Percentiles rank a stretch among this genome's conserved stretches.
phyloP scores from a whole-genome alignment of 2,113 vertebrate genomes.

The Bubo scandiacus region DNA sequence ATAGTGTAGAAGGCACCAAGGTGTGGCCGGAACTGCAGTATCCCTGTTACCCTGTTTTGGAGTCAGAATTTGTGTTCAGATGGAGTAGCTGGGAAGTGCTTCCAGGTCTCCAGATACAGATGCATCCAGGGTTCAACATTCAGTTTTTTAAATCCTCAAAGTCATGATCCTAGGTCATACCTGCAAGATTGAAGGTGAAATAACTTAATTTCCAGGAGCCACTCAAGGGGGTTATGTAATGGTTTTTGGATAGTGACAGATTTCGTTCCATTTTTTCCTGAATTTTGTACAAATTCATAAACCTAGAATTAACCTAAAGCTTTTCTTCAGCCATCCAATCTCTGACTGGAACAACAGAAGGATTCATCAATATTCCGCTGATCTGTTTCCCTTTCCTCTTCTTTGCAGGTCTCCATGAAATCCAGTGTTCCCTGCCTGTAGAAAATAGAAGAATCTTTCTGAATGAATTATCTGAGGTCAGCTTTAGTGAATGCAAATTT shows the following conservation, averaged over 20 bases:
- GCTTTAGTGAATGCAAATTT: constrained; percentile 94
- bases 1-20: not conserved
- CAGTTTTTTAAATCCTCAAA: not conserved
- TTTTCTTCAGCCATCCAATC: not conserved
- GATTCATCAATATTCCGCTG: not conserved
- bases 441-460: constrained; percentile 87
- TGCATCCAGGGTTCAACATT: not conserved
- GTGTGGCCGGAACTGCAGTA: not conserved
- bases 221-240: not conserved
- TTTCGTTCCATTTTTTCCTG: not conserved
- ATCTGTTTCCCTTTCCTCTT: not conserved
- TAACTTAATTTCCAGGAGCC: not conserved
- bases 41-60: not conserved
- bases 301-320: not conserved
- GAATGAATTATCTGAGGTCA: constrained; percentile 91
- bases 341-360: not conserved
- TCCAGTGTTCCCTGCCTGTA: constrained; percentile 91
- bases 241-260: not conserved
- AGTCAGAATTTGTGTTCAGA: not conserved
- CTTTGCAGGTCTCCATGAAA: constrained; percentile 84
- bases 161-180: not conserved
- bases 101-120: not conserved
- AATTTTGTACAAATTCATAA: not conserved
- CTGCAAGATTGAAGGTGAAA: not conserved
- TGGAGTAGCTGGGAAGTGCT: not conserved